Percentiles rank a stretch among this genome's conserved stretches.
These are phyloP conservation scores for Dromococcyx pavoninus DNA, from an alignment of 2,797 vertebrate species.

Conservation along the genomic window DNA sequence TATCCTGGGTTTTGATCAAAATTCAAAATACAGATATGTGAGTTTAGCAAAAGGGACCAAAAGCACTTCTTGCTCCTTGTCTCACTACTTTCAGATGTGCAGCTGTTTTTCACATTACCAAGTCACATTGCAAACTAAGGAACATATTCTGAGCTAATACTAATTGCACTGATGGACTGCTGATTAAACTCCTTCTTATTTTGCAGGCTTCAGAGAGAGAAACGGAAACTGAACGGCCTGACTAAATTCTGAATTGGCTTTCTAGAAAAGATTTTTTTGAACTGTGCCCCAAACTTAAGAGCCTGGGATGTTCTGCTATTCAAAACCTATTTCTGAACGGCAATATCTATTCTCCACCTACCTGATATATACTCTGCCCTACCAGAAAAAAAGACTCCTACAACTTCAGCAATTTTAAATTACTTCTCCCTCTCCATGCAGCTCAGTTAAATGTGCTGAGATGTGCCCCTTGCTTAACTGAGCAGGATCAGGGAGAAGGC, in stretches of 20 bases:
- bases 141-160: constrained; percentile 4
- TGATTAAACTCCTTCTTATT: constrained; percentile 9
- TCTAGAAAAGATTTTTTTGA: constrained; percentile 62
- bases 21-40: background rate
- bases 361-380: background rate
- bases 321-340: background rate
- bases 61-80: background rate
- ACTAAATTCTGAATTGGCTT: constrained; percentile 37
- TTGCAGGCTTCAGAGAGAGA: constrained; percentile 33
- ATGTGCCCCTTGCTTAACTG: background rate
- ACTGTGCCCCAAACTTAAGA: background rate
- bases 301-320: background rate
- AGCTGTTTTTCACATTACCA: background rate
- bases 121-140: background rate
- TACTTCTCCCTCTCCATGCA: background rate
- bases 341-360: background rate
- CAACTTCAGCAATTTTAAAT: background rate
- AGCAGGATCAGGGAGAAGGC: background rate
- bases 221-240: constrained; percentile 37
- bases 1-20: background rate
- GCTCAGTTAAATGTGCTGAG: background rate
- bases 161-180: background rate
- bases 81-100: background rate
- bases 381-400: background rate
- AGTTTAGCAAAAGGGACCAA: background rate